Percentiles rank a stretch among this genome's conserved stretches.
phyloP scores from a whole-genome alignment of 1,140 invertebrate genomes.

The Sinella curviseta region DNA sequence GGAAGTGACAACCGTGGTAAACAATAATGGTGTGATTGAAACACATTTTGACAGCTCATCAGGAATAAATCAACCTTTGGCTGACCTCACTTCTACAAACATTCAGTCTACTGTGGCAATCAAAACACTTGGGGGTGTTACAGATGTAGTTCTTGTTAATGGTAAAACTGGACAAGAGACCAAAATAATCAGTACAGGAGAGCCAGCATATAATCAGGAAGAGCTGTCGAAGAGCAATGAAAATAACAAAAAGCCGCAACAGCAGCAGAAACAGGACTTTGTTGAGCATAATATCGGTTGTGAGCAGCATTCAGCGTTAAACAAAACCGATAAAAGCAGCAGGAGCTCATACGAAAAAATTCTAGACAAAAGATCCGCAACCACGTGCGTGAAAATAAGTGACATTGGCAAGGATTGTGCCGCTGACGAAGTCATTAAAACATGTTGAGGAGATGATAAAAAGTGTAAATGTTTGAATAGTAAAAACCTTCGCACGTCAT shows the following conservation, averaged over 20 bases:
- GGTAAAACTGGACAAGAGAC: slow-evolving; percentile 14
- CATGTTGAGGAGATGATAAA: not conserved
- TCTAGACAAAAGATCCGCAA: not conserved
- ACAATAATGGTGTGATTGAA: slow-evolving; percentile 26
- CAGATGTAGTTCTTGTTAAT: not conserved
- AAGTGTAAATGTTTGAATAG: not conserved
- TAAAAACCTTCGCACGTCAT: not conserved
- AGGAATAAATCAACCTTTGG: not conserved
- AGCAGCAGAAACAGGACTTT: not conserved
- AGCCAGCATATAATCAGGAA: not conserved
- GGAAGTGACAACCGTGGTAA: slow-evolving; percentile 26
- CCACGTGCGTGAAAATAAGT: slow-evolving; percentile 7
- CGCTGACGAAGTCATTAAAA: slow-evolving; percentile 8
- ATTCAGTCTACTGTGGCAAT: not conserved
- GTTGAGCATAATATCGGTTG: too few species aligned
- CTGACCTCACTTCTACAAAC: not conserved
- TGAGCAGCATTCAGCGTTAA: not conserved
- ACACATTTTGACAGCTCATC: slow-evolving; percentile 16
- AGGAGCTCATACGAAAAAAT: not conserved
- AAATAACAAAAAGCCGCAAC: not conserved
- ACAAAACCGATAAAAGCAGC: not conserved
- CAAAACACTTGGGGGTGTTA: not conserved
- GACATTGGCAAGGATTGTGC: slow-evolving; percentile 6
- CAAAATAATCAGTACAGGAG: not conserved
- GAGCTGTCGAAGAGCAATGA: not conserved